Evolutionary conservation across 2,113 vertebrate species (phyloP), one percentile per base, ranked within the genome.

Genomic region (Oncorhynchus gorbuscha): DNA sequence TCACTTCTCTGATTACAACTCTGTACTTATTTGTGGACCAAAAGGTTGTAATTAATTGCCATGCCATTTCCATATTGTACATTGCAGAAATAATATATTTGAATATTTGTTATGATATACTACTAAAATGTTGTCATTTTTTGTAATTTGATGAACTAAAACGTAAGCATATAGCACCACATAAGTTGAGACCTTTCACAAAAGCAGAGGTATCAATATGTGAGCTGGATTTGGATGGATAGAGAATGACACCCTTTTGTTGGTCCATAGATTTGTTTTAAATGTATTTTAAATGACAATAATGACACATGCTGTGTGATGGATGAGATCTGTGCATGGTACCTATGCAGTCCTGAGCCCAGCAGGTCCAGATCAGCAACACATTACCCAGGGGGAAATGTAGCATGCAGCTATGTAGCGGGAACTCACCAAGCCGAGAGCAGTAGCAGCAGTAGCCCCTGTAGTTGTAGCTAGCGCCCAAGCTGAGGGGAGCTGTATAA

Each of bases 221-320:
- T 62, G 20, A 8, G 59, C 59, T 66, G 24, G 26, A 30, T 16
- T 24, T 24, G 64, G 64, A 28, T 11, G 1, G 26, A 28, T n/a
- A 13, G 64, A 66, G 13, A 26, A n/a, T 14, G 5, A 16, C 22
- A 8, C 64, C 3, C 2, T 66, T 28, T 6, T n/a, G 18, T 16
- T 3, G 61, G 22, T 4, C 62, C 71, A 22, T 45, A 64, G 20
- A 65, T 48, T 80, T 89, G 32, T 82, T 87, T 89, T 90, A 89
- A 91, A 91, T 92, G 90, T 86, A 81, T 91, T 93, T 92, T 90
- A 93, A 92, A 93, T 88, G 88, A 87, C 89, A 89, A 80, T 91
- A 90, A 92, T 87, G 81, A 87, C 86, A 80, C 91, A 85, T 76
- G 88, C 90, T 91, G 92, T 79, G 92, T 92, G 92, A 93, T 92